Base-by-base conservation (phyloP, 2,797 vertebrate species). In the Salmo trutta region DNA sequence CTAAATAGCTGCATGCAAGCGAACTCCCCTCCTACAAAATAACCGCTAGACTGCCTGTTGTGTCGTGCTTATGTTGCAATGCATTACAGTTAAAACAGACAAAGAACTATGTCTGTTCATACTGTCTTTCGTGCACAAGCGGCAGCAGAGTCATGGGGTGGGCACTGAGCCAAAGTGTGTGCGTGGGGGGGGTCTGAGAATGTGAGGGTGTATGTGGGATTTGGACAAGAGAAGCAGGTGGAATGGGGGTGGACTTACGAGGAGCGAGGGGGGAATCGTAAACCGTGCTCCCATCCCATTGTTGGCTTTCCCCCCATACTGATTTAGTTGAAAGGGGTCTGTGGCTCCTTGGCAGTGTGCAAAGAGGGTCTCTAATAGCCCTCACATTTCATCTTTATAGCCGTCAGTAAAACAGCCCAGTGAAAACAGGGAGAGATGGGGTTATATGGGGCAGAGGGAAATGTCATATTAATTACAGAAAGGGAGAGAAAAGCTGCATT, bases 331-430 rank as follows among this genome's bases (percentile, higher is more conserved):
- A 86, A 85, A 86, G 81, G 75, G 79, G 76, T 83, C 75, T 72
- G 69, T 64, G n/a, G 59, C 59, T 24, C 56, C 7, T 2, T 59
- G 83, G 76, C 76, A 72, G 76, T 80, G 72, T 83, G 62, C 75
- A 83, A 74, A 86, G 86, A 90, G 81, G 85, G 82, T 71, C 47
- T 77, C 85, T 81, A 86, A 89, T 82, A 88, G 83, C 56, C 82
- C 80, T 80, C 83, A 90, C 86, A 92, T 92, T 91, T 93, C 85
- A 91, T 90, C 86, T 93, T 92, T 93, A 93, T 82, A 76, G 89
- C 86, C 78, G 36, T 73, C 88, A 70, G 77, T 92, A 92, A 93
- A 92, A 88, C 74, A 83, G 24, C 66, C 75, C 82, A 84, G 76
- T 80, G 83, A 91, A 90, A 91, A 91, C 80, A 75, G 74, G 79